These are phyloP conservation scores for Buathra laborator DNA, from an alignment of 2,888 invertebrate genomes.

Conservation along the genomic window DNA sequence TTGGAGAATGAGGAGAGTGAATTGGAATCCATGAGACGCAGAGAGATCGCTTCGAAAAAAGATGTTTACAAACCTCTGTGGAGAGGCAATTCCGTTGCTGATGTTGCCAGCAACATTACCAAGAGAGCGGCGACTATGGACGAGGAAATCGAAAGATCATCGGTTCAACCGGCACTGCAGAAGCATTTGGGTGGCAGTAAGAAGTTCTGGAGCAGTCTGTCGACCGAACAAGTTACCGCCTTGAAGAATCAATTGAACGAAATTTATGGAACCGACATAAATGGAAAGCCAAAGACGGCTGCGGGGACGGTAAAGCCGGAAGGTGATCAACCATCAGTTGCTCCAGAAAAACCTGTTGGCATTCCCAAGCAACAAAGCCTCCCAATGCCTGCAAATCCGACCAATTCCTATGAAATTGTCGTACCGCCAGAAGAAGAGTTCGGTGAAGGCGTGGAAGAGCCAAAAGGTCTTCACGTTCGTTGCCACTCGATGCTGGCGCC, in stretches of 20 bases:
- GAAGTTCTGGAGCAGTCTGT: slow-evolving; percentile 93
- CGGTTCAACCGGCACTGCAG: slow-evolving; percentile 85
- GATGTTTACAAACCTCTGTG: slow-evolving; percentile 93
- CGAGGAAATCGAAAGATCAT: slow-evolving; percentile 81
- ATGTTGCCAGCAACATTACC: slow-evolving; percentile 91
- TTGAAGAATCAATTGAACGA: slow-evolving; percentile 93
- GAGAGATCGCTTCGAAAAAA: slow-evolving; percentile 86
- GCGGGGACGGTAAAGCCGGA: slow-evolving; percentile 52
- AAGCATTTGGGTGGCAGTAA: slow-evolving; percentile 89
- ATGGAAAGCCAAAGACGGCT: slow-evolving; percentile 69
- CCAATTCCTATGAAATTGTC: slow-evolving; percentile 78
- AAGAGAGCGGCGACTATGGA: slow-evolving; percentile 86
- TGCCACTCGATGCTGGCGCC: slow-evolving; percentile 82
- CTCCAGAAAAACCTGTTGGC: slow-evolving; percentile 16
- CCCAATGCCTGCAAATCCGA: slow-evolving; percentile 11
- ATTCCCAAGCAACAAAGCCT: slow-evolving; percentile 11
- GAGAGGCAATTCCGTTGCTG: slow-evolving; percentile 93
- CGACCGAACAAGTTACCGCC: slow-evolving; percentile 93
- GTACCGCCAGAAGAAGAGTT: slow-evolving; percentile 76
- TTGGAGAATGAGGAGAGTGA: slow-evolving; percentile 86
- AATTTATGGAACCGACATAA: slow-evolving; percentile 90
- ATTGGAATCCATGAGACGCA: slow-evolving; percentile 85
- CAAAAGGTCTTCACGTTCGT: slow-evolving; percentile 79
- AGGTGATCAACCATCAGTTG: slow-evolving; percentile 1
- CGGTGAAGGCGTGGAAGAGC: slow-evolving; percentile 70